phyloP scores from a whole-genome alignment of 2,888 invertebrate genomes.

The Geophilus truncorum region DNA sequence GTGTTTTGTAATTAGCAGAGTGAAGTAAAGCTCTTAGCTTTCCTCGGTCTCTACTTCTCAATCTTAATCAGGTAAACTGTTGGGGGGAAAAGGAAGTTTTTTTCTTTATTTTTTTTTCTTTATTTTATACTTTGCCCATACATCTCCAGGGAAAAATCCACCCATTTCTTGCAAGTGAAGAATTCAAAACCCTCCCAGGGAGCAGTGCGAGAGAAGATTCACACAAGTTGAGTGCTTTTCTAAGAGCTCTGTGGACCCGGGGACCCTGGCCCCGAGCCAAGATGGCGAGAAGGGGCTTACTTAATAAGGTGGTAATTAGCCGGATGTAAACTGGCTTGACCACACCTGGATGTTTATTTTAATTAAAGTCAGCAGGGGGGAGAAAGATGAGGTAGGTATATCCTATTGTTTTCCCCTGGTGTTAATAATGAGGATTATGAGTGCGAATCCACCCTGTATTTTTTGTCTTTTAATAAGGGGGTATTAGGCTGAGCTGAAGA shows the following conservation, averaged over 20 bases:
- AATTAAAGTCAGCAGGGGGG: neutral
- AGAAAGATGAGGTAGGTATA: neutral
- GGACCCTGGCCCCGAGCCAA: neutral
- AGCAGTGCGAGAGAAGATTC: neutral
- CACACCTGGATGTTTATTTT: neutral
- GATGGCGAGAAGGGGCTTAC: neutral
- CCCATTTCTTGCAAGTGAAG: slow-evolving; percentile 15
- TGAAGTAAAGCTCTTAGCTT: slow-evolving; percentile 3
- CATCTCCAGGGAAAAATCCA: slow-evolving; percentile 1
- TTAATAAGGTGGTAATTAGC: neutral
- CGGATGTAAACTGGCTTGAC: neutral
- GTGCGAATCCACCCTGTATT: neutral
- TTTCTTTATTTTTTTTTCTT: neutral
- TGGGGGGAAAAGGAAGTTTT: neutral
- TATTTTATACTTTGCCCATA: neutral
- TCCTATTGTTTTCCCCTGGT: neutral
- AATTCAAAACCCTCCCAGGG: neutral
- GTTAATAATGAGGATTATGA: neutral
- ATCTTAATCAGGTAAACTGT: slow-evolving; percentile 20
- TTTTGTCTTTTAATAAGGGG: neutral
- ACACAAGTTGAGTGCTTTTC: neutral
- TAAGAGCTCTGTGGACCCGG: slow-evolving; percentile 1
- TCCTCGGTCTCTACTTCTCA: neutral
- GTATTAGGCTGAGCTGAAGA: neutral
- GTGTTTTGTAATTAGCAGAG: slow-evolving; percentile 1